Conservation (phyloP, 2,797 vertebrate genomes). For the Labroides dimidiatus region DNA sequence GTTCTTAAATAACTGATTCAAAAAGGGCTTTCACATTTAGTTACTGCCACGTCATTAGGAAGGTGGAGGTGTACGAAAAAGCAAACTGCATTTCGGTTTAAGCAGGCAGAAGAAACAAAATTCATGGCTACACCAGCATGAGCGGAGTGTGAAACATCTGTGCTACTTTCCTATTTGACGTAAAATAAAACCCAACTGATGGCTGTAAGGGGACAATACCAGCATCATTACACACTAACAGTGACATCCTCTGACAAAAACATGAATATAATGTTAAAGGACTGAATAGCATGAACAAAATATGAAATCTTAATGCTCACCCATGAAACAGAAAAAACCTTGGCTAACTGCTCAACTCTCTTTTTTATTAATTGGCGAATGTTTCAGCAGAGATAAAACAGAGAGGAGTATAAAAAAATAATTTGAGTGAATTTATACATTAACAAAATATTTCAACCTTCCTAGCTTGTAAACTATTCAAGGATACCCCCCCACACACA, state of each 20-base stretch:
- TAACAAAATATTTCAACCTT: neutral
- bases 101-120: neutral
- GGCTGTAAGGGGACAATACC: neutral
- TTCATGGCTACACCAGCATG: neutral
- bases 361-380: too few species aligned
- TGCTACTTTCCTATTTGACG: neutral
- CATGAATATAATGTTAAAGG: neutral
- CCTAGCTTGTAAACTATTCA: constrained; percentile 5
- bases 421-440: neutral
- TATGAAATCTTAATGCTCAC: too few species aligned
- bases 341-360: too few species aligned
- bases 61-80: neutral
- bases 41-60: neutral
- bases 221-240: neutral
- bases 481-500: neutral
- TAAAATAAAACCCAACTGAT: neutral
- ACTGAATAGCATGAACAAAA: too few species aligned
- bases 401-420: neutral
- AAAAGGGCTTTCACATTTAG: constrained; percentile 5
- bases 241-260: too few species aligned
- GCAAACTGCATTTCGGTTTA: neutral
- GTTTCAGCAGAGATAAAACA: neutral
- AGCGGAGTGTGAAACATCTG: too few species aligned
- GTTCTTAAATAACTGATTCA: neutral
- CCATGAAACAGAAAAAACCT: too few species aligned